Base-by-base conservation (phyloP, 1,140 invertebrate species). In the Gonioctena quinquepunctata region DNA sequence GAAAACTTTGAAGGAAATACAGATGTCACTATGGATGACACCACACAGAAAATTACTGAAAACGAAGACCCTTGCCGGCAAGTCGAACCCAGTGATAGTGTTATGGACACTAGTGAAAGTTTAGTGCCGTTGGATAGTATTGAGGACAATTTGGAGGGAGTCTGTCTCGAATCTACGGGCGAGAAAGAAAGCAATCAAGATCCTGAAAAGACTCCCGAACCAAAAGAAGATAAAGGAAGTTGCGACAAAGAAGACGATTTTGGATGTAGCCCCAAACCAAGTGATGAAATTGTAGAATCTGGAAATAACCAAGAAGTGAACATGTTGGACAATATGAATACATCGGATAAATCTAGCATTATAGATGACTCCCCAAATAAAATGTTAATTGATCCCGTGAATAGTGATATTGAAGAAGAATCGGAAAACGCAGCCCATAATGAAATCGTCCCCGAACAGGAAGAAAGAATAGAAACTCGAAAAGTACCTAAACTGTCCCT, bases 401-500 rank as follows among this genome's bases (percentile, higher is more conserved):
- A 42, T n/a, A 42, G 33, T 42, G 33, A 6, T 60, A 56, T 19
- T 69, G 23, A 66, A 71, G 18, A 67, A 72, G 1, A 25, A 23
- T n/a, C 19, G 26, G 49, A 60, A 64, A 61, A 76, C 77, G 33
- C 33, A 0, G 16, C 33, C 11, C 11, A 42, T 42, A n/a, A 42
- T 42, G 33, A 42, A 64, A 68, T 68, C 42, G 60, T 3, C 68
- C 25, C 11, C n/a, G 48, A 52, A 70, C 73, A 11, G 77, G 79
- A 69, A 77, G 74, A 56, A 21, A 73, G 8, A 13, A 13, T 42
- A 42, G 79, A 81, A 70, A 79, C 76, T 33, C 75, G 80, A 48
- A 79, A 85, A 73, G 85, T 87, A 25, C 86, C 86, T 62, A 87
- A 87, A 75, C 80, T 87, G 8, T 87, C 85, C 72, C 54, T 87